Base-by-base conservation (phyloP, 2,113 vertebrate genomes). In the Helogale parvula region DNA sequence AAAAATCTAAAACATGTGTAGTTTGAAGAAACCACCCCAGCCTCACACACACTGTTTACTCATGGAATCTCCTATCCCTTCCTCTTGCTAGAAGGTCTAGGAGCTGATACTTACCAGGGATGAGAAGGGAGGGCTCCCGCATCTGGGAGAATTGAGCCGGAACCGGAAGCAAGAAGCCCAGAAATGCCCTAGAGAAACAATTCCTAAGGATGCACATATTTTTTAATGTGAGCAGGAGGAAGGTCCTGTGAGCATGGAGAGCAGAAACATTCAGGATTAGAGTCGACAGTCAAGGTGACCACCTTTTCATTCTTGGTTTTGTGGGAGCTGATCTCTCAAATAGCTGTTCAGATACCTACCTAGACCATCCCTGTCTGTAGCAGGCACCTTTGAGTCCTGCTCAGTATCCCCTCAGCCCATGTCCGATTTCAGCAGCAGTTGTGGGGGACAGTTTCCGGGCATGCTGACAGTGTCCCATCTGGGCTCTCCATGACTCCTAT, bases 1-100 rank as follows among this genome's bases (percentile, higher is more conserved):
- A 76, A 76, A 69, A n/a, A 72, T 90, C 95, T 83, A 54, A 90
- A 87, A 80, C 33, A 27, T 25, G 16, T 38, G 14, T n/a, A 29
- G 35, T 45, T 71, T 41, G 66, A 84, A 96, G 69, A 79, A 69
- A 74, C 7, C 47, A 50, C 7, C 41, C 9, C 15, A 13, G 17
- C 29, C 82, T 82, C 91, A 29, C 35, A 72, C 88, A 84, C 41
- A 89, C 15, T 41, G 4, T 38, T 45, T 88, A 35, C n/a, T 83
- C 7, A 35, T 50, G 45, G 41, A n/a, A 74, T 33, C 50, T 69
- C 35, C 35, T 84, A 35, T 35, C 7, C 17, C 71, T 17, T 89
- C 68, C 17, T 65, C 25, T 25, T 90, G 35, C 88, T 66, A 76
- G 68, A 33, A 88, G 17, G 25, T 90, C 9, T 71, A 25, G 7